These are phyloP conservation scores for Macrochelys suwanniensis DNA, from an alignment of 2,797 vertebrate species.

Conservation along the genomic window DNA sequence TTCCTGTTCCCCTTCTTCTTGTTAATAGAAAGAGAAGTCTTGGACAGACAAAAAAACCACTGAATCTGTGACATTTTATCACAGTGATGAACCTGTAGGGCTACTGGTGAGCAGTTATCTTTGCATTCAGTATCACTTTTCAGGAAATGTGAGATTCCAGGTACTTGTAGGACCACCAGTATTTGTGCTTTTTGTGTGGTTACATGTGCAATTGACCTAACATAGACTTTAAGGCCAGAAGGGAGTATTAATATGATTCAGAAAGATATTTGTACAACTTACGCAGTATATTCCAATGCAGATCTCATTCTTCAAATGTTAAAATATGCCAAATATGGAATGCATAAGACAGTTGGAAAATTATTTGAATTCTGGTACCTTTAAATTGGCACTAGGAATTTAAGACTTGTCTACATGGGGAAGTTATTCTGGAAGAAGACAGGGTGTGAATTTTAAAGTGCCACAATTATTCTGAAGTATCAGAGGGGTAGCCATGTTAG, in stretches of 20 bases:
- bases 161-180: neutral
- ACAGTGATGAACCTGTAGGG: neutral
- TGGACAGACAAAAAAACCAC: neutral
- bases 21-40: neutral
- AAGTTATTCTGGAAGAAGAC: neutral
- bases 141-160: neutral
- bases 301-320: neutral
- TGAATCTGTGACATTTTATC: neutral
- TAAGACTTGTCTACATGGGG: neutral
- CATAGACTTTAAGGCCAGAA: neutral
- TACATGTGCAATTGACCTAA: neutral
- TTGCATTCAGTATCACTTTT: neutral
- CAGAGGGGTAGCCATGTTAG: too few species aligned
- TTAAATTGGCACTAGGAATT: neutral
- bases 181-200: neutral
- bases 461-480: neutral
- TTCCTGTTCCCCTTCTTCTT: conserved; percentile 9
- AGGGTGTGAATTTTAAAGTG: neutral
- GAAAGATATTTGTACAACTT: neutral
- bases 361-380: neutral
- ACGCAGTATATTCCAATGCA: neutral
- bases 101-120: neutral
- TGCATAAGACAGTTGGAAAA: neutral
- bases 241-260: neutral
- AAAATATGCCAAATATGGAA: neutral